phyloP scores from a whole-genome alignment of 2,888 invertebrate species.

The Pimpla rufipes region DNA sequence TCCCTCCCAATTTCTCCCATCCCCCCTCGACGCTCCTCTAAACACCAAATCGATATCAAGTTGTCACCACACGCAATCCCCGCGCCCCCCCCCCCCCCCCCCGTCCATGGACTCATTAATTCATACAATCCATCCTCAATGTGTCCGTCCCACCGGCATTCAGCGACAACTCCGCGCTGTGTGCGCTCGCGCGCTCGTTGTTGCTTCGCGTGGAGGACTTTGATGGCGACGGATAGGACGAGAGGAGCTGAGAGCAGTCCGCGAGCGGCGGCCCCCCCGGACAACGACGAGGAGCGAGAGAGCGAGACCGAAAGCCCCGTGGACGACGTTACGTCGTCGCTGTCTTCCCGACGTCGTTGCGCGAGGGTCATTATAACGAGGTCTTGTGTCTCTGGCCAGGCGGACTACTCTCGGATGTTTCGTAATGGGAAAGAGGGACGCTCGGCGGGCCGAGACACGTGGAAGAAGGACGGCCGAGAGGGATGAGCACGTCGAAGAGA shows the following conservation, averaged over 20 bases:
- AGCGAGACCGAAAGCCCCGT: conserved; percentile 33
- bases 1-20: too few species aligned
- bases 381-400: conserved; percentile 75
- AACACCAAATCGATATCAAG: conserved; percentile 7
- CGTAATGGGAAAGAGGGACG: conserved; percentile 69
- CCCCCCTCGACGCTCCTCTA: background rate
- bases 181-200: conserved; percentile 63
- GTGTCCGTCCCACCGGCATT: conserved; percentile 41
- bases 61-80: background rate
- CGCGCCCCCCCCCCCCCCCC: too few species aligned
- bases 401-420: conserved; percentile 67
- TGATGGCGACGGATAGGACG: conserved; percentile 70
- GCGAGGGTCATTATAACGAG: conserved; percentile 81
- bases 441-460: conserved; percentile 59
- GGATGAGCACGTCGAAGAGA: conserved; percentile 63
- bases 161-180: conserved; percentile 9
- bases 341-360: conserved; percentile 43
- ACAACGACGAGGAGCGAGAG: conserved; percentile 25
- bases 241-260: conserved; percentile 35
- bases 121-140: conserved; percentile 31
- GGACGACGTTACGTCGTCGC: conserved; percentile 63
- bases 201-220: conserved; percentile 58
- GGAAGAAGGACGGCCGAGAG: conserved; percentile 62
- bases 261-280: conserved; percentile 13
- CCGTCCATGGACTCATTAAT: conserved; percentile 35